Base-by-base conservation (phyloP, 2,888 invertebrate species). In the Bhutanitis thaidina region DNA sequence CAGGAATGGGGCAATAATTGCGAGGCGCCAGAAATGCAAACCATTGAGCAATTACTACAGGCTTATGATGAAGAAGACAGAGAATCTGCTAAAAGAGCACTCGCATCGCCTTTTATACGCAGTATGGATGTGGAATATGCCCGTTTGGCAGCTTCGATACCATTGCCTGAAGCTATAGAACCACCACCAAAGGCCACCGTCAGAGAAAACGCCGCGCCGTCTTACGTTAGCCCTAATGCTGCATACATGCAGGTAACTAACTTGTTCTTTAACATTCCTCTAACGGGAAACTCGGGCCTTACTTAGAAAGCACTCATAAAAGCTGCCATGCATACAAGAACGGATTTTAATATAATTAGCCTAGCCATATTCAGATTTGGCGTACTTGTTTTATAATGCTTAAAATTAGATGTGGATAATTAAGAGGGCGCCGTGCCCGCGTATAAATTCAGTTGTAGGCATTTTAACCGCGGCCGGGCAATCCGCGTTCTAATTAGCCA, bases 61-160 rank as follows among this genome's bases (percentile, higher is more conserved):
- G 95, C 95, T 0, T 97, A 93, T 67, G 97, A 97, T 62, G 96
- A 97, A 63, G 96, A 96, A 68, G 97, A 97, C 77, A 91, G 94
- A 0, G 96, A 96, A 37, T 85, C 92, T n/a, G 96, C 96, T 0
- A 91, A 91, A 61, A 81, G 90, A 37, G 96, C 96, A 0, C 84
- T 97, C 1, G 92, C 93, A 52, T 93, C 93, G 59, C 94, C 97
- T 0, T 97, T 97, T 75, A 96, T 97, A 49, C 93, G 95, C 57
- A 95, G 95, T 74, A 96, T 97, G 97, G 97, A 97, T 76, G 94
- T 97, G 7, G 97, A 97, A 74, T 97, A 96, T 73, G 92, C 96
- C 0, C 91, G 95, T 57, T 62, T 88, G 27, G 84, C 87, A 0
- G 56, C 61, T 8, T 56, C 57, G 3, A 64, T 88, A 1, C 81